A percentile compares a stretch with the other conserved stretches of the same genome.
These are phyloP conservation scores for Temnothorax ravouxi DNA, from an alignment of 2,888 invertebrate species.

Conservation along the genomic window DNA sequence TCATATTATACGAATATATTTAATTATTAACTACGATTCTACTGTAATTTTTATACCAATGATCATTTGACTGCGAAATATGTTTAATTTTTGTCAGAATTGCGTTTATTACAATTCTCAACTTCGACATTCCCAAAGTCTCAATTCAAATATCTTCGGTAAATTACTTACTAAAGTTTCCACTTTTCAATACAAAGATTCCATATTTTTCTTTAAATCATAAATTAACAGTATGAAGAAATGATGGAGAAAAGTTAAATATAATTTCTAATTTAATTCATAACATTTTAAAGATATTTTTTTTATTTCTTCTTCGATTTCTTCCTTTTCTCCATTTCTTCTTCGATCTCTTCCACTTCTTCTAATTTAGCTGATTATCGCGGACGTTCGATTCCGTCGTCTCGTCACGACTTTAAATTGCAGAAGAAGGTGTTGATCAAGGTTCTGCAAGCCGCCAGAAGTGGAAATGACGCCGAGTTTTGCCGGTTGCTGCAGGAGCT, in stretches of 20 bases:
- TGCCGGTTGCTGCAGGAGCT: conserved; percentile 78
- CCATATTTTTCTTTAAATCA: neutral
- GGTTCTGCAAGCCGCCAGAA: conserved; percentile 80
- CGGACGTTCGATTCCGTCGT: conserved; percentile 6
- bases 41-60: neutral
- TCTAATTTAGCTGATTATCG: neutral
- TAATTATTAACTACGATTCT: neutral
- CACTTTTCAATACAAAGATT: neutral
- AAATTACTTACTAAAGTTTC: neutral
- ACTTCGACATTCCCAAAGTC: neutral
- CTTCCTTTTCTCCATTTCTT: neutral
- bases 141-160: neutral
- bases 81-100: neutral
- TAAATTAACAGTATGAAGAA: neutral
- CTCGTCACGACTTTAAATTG: conserved; percentile 19
- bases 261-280: too few species aligned
- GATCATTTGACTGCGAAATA: neutral
- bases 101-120: neutral
- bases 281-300: neutral
- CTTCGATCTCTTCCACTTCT: neutral
- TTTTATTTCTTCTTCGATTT: neutral
- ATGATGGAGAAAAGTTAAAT: neutral
- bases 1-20: neutral
- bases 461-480: conserved; percentile 80
- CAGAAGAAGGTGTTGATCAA: conserved; percentile 82